These are phyloP conservation scores for Cichlasoma orientale DNA, from an alignment of 2,797 vertebrate genomes.

Conservation along the genomic window DNA sequence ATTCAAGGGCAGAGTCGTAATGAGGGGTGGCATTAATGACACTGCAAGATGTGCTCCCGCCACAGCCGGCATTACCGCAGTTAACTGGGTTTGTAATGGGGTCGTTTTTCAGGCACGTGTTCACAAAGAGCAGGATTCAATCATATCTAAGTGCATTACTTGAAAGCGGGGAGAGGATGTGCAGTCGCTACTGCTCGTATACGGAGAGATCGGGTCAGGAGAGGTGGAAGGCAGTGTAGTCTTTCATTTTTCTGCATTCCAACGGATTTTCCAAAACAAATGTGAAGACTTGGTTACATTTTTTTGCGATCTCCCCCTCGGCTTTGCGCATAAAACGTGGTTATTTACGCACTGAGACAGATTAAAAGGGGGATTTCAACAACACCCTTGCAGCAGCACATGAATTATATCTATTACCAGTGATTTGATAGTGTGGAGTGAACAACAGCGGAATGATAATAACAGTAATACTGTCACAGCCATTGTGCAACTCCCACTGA, in stretches of 20 bases:
- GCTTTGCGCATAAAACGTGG: not conserved
- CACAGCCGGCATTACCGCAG: conserved; percentile 30
- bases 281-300: not conserved
- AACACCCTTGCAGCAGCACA: conserved; percentile 6
- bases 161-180: conserved; percentile 30
- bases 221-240: not conserved
- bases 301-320: not conserved
- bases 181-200: conserved; percentile 12
- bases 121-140: conserved; percentile 45
- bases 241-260: not conserved
- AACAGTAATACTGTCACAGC: conserved; percentile 44
- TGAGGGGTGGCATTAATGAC: conserved; percentile 65
- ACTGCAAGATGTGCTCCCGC: conserved; percentile 55
- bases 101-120: conserved; percentile 30
- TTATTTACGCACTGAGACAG: not conserved
- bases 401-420: conserved; percentile 41
- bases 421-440: conserved; percentile 23
- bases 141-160: conserved; percentile 30
- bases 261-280: not conserved
- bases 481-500: conserved; percentile 34
- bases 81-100: conserved; percentile 41
- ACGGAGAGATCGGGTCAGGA: not conserved
- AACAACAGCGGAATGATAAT: conserved; percentile 55
- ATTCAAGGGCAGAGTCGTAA: conserved; percentile 52
- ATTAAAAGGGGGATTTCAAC: conserved; percentile 12